phyloP scores from a whole-genome alignment of 2,888 invertebrate genomes.

The Acanthosepion lycidas region DNA sequence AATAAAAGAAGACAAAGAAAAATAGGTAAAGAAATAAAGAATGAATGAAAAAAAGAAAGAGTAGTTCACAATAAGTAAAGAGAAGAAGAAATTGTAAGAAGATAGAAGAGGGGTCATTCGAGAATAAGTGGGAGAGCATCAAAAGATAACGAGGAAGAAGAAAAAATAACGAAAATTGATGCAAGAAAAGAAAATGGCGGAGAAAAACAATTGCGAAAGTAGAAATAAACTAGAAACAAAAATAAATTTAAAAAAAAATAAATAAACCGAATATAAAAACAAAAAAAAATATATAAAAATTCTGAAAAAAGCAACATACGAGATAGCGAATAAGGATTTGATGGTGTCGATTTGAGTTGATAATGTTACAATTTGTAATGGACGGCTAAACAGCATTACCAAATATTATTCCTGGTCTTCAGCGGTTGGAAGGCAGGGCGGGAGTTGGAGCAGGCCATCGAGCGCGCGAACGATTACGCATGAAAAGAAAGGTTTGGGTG shows the following conservation, averaged over 20 bases:
- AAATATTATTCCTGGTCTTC: background rate
- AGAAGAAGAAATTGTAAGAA: too few relatives aligned
- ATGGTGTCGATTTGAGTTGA: background rate
- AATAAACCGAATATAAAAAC: background rate
- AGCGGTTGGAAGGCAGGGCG: background rate
- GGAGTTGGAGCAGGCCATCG: background rate
- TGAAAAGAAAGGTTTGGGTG: background rate
- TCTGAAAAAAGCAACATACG: background rate
- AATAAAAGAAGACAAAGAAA: too few relatives aligned
- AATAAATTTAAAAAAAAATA: background rate
- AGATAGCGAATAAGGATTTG: background rate
- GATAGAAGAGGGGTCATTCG: too few relatives aligned
- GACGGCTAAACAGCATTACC: background rate
- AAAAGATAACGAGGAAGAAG: too few relatives aligned
- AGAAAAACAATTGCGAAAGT: background rate
- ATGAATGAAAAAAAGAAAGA: too few relatives aligned
- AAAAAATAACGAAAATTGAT: background rate
- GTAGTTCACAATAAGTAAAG: too few relatives aligned
- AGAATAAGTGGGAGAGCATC: background rate
- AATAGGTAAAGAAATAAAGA: too few relatives aligned
- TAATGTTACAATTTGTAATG: background rate
- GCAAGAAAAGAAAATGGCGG: too few relatives aligned
- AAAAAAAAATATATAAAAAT: background rate
- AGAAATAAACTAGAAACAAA: background rate
- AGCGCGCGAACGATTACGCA: constrained; percentile 33